A percentile compares a stretch with the other conserved stretches of the same genome.
Evolutionary conservation across 2,888 invertebrate species (phyloP).

Genomic region (Sabatieria punctata): DNA sequence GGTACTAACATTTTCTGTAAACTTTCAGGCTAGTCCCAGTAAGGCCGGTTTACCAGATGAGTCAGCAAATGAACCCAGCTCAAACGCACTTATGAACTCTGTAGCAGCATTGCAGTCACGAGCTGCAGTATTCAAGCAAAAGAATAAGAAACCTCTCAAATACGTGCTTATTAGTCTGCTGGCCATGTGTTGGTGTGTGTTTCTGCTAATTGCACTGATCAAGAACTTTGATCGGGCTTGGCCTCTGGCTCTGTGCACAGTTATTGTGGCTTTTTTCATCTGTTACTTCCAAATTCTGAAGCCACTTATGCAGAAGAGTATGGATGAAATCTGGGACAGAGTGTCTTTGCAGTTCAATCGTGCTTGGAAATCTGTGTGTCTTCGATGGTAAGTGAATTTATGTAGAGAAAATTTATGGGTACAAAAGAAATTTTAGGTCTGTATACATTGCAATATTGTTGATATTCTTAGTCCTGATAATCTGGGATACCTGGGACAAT

Average conservation of each 20-base stretch:
- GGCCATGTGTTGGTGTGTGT: background rate
- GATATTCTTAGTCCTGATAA: background rate
- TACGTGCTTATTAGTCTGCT: background rate
- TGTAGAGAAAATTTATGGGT: background rate
- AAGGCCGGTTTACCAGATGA: background rate
- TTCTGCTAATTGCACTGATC: background rate
- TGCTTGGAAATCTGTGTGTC: too few relatives aligned
- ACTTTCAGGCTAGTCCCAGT: too few relatives aligned
- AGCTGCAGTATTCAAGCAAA: background rate
- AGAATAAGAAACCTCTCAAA: background rate
- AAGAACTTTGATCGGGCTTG: background rate
- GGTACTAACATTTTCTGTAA: too few relatives aligned
- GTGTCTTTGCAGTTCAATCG: too few relatives aligned
- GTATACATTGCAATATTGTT: background rate
- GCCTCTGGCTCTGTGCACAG: background rate
- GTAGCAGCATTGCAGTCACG: background rate
- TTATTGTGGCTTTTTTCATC: background rate
- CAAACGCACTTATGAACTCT: background rate
- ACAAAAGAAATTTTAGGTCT: background rate
- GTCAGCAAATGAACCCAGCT: background rate
- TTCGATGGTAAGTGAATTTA: too few relatives aligned
- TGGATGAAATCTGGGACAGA: too few relatives aligned
- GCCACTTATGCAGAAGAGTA: too few relatives aligned
- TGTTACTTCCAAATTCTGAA: background rate
- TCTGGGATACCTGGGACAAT: background rate